phyloP scores from a whole-genome alignment of 2,888 invertebrate species.

The Heteropelma amictum region DNA sequence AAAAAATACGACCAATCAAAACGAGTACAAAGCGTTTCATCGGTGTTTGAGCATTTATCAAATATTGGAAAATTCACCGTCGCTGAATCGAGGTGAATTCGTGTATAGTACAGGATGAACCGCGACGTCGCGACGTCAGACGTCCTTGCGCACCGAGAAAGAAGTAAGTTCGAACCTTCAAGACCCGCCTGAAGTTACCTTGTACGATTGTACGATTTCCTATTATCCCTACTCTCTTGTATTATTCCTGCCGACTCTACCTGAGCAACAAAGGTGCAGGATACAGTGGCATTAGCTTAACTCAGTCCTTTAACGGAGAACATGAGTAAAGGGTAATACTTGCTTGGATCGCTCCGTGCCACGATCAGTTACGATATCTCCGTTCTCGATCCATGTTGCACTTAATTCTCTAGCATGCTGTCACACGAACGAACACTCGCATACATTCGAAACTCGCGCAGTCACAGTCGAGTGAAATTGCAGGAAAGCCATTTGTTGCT shows the following conservation, averaged over 20 bases:
- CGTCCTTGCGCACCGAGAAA: slow-evolving; percentile 51
- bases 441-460: background rate
- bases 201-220: slow-evolving; percentile 52
- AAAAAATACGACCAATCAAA: too few relatives aligned
- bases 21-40: too few relatives aligned
- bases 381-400: slow-evolving; percentile 56
- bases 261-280: slow-evolving; percentile 12
- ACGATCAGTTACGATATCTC: slow-evolving; percentile 57
- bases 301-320: slow-evolving; percentile 25
- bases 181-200: slow-evolving; percentile 51
- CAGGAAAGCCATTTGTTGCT: background rate
- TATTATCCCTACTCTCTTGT: background rate
- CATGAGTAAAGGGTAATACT: background rate
- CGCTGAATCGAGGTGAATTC: background rate
- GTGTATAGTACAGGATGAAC: background rate
- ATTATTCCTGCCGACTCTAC: background rate
- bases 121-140: slow-evolving; percentile 54
- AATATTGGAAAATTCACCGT: too few relatives aligned
- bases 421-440: slow-evolving; percentile 3
- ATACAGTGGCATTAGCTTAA: slow-evolving; percentile 10
- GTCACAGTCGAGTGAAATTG: too few relatives aligned
- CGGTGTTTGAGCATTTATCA: too few relatives aligned
- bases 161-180: slow-evolving; percentile 28
- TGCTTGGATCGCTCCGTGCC: slow-evolving; percentile 49
- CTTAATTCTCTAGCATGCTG: slow-evolving; percentile 52